phyloP scores from a whole-genome alignment of 2,113 vertebrate genomes.

The Camelus dromedarius region DNA sequence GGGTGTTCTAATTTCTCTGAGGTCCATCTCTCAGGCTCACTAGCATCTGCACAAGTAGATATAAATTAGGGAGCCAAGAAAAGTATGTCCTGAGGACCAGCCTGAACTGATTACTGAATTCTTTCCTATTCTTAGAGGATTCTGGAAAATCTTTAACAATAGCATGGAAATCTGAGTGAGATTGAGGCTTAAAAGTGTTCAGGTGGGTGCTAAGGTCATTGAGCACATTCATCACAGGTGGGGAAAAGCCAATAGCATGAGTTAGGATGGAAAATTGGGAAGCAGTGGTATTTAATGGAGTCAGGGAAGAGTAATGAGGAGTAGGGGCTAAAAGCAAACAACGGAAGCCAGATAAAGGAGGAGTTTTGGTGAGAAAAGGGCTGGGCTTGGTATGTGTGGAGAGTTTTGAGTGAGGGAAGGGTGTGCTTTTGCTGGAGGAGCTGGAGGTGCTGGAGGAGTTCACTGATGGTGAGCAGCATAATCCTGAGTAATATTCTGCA shows the following conservation, averaged over 20 bases:
- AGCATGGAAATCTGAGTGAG: not conserved
- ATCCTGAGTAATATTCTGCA: not conserved
- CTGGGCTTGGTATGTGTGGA: not conserved
- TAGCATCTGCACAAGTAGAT: not conserved
- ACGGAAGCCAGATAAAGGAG: not conserved
- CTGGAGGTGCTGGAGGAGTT: not conserved
- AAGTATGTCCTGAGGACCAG: not conserved
- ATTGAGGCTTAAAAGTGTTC: not conserved
- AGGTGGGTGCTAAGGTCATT: not conserved
- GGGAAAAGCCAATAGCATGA: not conserved
- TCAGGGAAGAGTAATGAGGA: not conserved
- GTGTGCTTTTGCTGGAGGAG: not conserved
- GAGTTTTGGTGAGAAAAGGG: not conserved
- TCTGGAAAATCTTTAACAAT: not conserved
- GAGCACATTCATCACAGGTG: not conserved
- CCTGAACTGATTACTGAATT: not conserved
- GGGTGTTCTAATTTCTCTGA: not conserved
- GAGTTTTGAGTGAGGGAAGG: not conserved
- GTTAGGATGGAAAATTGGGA: not conserved
- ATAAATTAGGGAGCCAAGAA: not conserved
- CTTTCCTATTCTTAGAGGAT: not conserved
- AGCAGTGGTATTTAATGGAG: not conserved
- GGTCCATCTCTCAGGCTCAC: not conserved
- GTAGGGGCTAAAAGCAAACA: not conserved
- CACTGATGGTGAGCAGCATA: not conserved